Base-by-base conservation (phyloP, 2,113 vertebrate genomes). In the Picathartes gymnocephalus region DNA sequence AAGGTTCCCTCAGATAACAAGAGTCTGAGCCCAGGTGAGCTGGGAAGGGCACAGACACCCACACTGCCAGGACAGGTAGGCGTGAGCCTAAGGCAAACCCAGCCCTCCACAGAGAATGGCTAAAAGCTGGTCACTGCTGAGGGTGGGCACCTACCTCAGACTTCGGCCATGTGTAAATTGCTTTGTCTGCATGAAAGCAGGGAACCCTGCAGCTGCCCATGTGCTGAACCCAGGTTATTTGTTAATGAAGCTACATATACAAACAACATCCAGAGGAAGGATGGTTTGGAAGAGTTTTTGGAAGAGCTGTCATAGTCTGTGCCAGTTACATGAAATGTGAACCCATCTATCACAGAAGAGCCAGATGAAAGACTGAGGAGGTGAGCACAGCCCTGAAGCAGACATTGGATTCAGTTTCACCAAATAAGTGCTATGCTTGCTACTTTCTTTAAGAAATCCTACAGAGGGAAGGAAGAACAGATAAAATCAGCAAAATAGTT, bases 11-110 rank as follows among this genome's bases (percentile, higher is more conserved):
- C 33, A 44, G 15, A 22, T n/a, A 45, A 64, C 1, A 68, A 47
- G 17, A 53, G 13, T 2, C 6, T 1, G 12, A 23, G 14, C 70
- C 13, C 23, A 1, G 0, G 10, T 1, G 6, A 53, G 54, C 64
- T 57, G 72, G 68, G 53, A 60, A 68, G 50, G 23, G 18, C 60
- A 61, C 0, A 2, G 58, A 27, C 31, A 60, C 2, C 16, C 66
- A 40, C 48, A 2, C 15, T 64, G 31, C 30, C 27, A 60, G 28
- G 4, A 82, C 23, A 12, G 14, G 33, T 2, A 65, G 24, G 30
- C 35, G 4, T 23, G 25, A 92, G 33, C 13, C 66, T 80, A 70
- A 66, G 19, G 28, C 7, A 76, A 86, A 51, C 4, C 20, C 68
- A 77, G 21, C 21, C 54, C 28, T 37, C 31, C 16, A 7, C 54